A percentile compares a stretch with the other conserved stretches of the same genome.
These are phyloP conservation scores for Tachycineta bicolor DNA, from an alignment of 2,113 vertebrate genomes.

Conservation along the genomic window DNA sequence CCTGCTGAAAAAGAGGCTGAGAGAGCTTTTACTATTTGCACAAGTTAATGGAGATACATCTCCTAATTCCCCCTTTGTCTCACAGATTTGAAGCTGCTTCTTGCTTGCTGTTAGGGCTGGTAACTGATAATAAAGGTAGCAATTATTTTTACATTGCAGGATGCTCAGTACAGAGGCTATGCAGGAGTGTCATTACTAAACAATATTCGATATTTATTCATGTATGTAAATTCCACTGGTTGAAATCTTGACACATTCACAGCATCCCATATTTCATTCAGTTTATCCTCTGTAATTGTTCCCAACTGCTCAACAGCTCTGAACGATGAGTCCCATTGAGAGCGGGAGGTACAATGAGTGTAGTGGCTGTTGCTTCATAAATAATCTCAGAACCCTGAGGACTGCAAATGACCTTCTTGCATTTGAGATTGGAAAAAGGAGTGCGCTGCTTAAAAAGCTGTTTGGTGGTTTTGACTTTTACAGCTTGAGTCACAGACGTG, in stretches of 20 bases:
- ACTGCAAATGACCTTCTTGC: slow-evolving; percentile 41
- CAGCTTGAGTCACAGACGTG: not conserved
- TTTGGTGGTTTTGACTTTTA: not conserved
- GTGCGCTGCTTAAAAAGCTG: not conserved
- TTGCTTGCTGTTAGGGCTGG: slow-evolving; percentile 30
- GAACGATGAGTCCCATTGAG: slow-evolving; percentile 64
- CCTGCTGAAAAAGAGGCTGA: not conserved
- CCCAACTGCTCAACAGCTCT: slow-evolving; percentile 67
- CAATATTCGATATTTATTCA: slow-evolving; percentile 66
- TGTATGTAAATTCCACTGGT: slow-evolving; percentile 70
- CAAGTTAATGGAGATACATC: slow-evolving; percentile 36
- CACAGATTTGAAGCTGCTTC: not conserved
- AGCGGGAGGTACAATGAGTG: slow-evolving; percentile 35
- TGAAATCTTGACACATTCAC: slow-evolving; percentile 65
- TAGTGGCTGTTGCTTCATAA: slow-evolving; percentile 53
- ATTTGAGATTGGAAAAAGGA: not conserved
- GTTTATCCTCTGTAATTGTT: slow-evolving; percentile 72
- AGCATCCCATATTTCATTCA: slow-evolving; percentile 61
- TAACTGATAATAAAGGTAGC: slow-evolving; percentile 51
- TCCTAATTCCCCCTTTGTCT: slow-evolving; percentile 9
- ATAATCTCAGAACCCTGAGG: slow-evolving; percentile 46
- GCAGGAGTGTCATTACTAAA: slow-evolving; percentile 35
- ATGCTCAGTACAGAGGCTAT: not conserved
- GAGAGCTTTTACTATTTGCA: slow-evolving; percentile 40
- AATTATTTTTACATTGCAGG: slow-evolving; percentile 44